phyloP scores from a whole-genome alignment of 2,888 invertebrate genomes.

The Spilosoma lubricipeda region DNA sequence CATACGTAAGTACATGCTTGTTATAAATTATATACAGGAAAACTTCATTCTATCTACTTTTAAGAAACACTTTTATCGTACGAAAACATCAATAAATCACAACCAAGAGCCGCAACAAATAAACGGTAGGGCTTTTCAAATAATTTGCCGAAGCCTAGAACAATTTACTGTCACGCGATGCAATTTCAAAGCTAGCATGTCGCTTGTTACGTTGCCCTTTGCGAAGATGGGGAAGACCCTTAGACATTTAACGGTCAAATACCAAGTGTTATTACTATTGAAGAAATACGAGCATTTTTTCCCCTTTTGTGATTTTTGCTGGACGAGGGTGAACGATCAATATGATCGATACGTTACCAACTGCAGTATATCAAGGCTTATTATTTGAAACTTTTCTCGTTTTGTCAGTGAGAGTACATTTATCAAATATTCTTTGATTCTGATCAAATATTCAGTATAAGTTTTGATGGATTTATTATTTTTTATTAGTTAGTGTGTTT shows the following conservation, averaged over 20 bases:
- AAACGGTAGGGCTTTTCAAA: slow-evolving; percentile 64
- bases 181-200: slow-evolving; percentile 66
- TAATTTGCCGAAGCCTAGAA: slow-evolving; percentile 65
- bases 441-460: neutral
- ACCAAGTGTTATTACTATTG: slow-evolving; percentile 56
- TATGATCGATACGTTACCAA: slow-evolving; percentile 18
- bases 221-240: slow-evolving; percentile 53
- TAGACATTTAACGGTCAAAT: slow-evolving; percentile 66
- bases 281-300: slow-evolving; percentile 43
- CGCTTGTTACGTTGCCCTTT: slow-evolving; percentile 62
- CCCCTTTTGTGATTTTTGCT: slow-evolving; percentile 31
- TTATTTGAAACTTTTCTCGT: slow-evolving; percentile 13
- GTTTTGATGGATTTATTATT: neutral
- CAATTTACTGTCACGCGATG: slow-evolving; percentile 71
- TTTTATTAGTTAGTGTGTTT: neutral
- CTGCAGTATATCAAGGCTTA: neutral
- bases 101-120: slow-evolving; percentile 55
- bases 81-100: slow-evolving; percentile 56
- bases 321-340: slow-evolving; percentile 19
- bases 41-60: slow-evolving; percentile 24
- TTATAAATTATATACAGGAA: neutral
- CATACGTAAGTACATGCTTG: neutral
- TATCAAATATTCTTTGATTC: neutral
- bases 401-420: neutral
- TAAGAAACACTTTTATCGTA: slow-evolving; percentile 32